These are phyloP conservation scores for Poeciliopsis gracilis DNA, from an alignment of 2,797 vertebrate species.

Conservation along the genomic window DNA sequence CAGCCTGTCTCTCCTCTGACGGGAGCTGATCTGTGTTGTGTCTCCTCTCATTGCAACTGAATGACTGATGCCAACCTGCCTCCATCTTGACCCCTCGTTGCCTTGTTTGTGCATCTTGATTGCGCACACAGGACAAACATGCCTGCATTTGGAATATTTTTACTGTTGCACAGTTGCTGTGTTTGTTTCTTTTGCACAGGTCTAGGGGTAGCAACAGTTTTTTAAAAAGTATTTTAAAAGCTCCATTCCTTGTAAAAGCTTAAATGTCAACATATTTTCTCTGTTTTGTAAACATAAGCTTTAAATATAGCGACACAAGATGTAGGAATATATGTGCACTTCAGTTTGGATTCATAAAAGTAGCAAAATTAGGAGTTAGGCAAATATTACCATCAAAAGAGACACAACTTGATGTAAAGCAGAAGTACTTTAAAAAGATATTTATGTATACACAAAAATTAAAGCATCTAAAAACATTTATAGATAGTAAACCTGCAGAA, in stretches of 20 bases:
- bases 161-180: background rate
- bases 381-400: background rate
- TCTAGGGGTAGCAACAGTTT: background rate
- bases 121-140: conserved; percentile 19
- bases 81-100: conserved; percentile 24
- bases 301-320: background rate
- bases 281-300: background rate
- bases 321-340: background rate
- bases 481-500: background rate
- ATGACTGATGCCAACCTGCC: conserved; percentile 63
- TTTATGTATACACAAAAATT: background rate
- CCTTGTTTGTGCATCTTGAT: conserved; percentile 6
- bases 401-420: background rate
- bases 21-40: conserved; percentile 63
- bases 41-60: conserved; percentile 68
- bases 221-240: background rate
- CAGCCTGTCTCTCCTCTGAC: conserved; percentile 60
- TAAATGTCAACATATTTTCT: background rate
- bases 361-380: background rate
- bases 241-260: background rate
- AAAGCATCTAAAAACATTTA: background rate
- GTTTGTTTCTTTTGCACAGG: background rate
- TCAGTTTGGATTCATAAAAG: background rate
- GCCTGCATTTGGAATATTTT: background rate
- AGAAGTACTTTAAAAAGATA: background rate